These are phyloP conservation scores for Drosophila algonquin DNA, from an alignment of 2,888 invertebrate species.

Conservation along the genomic window DNA sequence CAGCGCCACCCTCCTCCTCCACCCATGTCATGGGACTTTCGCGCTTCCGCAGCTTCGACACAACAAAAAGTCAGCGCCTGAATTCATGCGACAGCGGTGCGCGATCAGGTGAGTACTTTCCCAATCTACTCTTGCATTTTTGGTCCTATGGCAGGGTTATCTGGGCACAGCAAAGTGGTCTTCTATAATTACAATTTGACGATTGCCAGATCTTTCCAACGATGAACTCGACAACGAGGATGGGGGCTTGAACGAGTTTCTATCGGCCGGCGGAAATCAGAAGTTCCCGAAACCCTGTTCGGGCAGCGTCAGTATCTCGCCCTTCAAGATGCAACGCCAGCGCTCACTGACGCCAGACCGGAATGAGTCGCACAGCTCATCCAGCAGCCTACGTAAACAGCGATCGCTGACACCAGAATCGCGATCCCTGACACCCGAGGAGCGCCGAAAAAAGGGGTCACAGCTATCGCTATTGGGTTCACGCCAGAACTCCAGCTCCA, in stretches of 20 bases:
- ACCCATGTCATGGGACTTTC: slow-evolving; percentile 84
- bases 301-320: slow-evolving; percentile 69
- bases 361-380: slow-evolving; percentile 83
- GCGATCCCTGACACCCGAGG: slow-evolving; percentile 83
- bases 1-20: slow-evolving; percentile 25
- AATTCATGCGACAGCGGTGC: slow-evolving; percentile 85
- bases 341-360: slow-evolving; percentile 83
- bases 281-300: slow-evolving; percentile 65
- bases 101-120: slow-evolving; percentile 81
- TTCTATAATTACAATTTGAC: not conserved
- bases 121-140: not conserved
- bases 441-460: slow-evolving; percentile 81
- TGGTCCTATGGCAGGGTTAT: no score
- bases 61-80: slow-evolving; percentile 84
- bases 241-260: slow-evolving; percentile 81
- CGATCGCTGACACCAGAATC: slow-evolving; percentile 84
- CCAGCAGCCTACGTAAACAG: slow-evolving; percentile 82
- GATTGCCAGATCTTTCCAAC: slow-evolving; percentile 84
- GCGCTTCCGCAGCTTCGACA: slow-evolving; percentile 88
- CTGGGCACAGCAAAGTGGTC: no score
- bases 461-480: slow-evolving; percentile 80
- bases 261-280: slow-evolving; percentile 77
- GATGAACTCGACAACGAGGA: slow-evolving; percentile 86
- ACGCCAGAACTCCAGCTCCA: slow-evolving; percentile 82
- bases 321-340: slow-evolving; percentile 81